Evolutionary conservation across 2,797 vertebrate genomes (phyloP).

Genomic region (Pangasius macronema): DNA sequence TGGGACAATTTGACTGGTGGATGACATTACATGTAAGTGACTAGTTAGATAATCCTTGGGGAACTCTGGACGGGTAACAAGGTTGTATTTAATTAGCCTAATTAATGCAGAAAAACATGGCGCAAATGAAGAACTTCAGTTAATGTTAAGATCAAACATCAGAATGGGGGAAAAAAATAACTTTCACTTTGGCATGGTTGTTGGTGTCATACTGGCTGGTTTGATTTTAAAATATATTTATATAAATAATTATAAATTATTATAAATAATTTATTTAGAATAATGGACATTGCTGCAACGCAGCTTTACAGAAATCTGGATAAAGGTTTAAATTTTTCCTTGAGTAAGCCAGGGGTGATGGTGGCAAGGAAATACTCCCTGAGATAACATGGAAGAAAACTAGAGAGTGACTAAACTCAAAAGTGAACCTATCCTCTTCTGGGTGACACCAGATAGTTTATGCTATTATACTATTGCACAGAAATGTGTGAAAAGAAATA

Average conservation of each 20-base stretch:
- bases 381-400: neutral
- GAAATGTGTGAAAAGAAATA: too few species aligned
- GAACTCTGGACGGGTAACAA: too few species aligned
- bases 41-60: too few species aligned
- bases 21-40: too few species aligned
- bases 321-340: neutral
- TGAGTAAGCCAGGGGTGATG: neutral
- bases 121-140: neutral
- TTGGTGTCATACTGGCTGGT: neutral
- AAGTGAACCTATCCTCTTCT: neutral
- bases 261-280: neutral
- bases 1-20: neutral
- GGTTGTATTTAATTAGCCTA: neutral
- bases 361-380: neutral
- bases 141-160: neutral
- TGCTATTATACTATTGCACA: too few species aligned
- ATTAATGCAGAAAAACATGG: neutral
- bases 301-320: neutral
- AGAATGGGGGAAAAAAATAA: neutral
- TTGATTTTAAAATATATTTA: neutral
- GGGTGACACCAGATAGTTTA: neutral
- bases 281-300: neutral
- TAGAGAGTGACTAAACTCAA: neutral
- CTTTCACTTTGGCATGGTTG: neutral
- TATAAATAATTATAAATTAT: neutral